Evolutionary conservation across 2,113 vertebrate genomes (phyloP).

Genomic region (Alligator sinensis): DNA sequence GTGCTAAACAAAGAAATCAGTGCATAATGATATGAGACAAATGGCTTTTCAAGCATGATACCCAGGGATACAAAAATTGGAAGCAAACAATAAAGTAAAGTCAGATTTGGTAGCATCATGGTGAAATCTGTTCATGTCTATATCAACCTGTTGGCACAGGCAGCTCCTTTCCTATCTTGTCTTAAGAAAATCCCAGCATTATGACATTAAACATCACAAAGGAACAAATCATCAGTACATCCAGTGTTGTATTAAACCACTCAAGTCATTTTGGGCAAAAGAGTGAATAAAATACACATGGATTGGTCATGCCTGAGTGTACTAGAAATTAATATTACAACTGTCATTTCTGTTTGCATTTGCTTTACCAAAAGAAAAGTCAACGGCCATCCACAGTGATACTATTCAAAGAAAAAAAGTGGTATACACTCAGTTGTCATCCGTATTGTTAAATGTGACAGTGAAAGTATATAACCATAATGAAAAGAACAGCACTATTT

Average conservation of each 20-base stretch:
- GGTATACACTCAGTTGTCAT: background rate
- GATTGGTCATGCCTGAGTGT: background rate
- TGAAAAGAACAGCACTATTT: background rate
- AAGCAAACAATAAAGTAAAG: background rate
- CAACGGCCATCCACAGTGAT: background rate
- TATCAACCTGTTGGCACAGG: background rate
- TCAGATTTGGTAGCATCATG: conserved; percentile 1
- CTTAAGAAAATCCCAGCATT: background rate
- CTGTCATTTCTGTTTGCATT: background rate
- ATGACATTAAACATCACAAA: background rate
- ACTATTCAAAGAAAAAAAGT: background rate
- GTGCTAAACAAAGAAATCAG: background rate
- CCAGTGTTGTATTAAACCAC: background rate
- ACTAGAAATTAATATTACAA: background rate
- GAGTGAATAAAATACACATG: background rate
- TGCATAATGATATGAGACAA: conserved; percentile 3
- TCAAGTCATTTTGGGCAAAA: conserved; percentile 20
- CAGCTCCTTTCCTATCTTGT: background rate
- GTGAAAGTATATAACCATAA: background rate
- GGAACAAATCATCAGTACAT: background rate
- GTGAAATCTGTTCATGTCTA: background rate
- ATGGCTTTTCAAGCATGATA: background rate
- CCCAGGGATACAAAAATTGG: background rate
- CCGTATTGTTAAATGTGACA: background rate
- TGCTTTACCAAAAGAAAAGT: background rate